Evolutionary conservation across 2,797 vertebrate species (phyloP).

Genomic region (Lagodon rhomboides): DNA sequence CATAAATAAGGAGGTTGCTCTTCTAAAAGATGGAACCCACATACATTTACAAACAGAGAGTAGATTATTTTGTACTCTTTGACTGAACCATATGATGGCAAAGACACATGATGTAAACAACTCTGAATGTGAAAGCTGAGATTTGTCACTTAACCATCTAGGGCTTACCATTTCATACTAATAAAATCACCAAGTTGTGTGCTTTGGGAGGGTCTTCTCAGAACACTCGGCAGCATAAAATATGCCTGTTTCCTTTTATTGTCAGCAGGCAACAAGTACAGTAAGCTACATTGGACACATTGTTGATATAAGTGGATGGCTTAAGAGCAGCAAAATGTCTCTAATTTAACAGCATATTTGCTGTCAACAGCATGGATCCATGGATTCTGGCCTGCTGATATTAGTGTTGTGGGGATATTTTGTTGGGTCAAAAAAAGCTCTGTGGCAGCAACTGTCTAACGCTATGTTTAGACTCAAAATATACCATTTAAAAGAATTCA

Average conservation of each 20-base stretch:
- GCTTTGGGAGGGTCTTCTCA: neutral
- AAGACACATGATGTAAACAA: neutral
- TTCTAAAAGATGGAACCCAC: neutral
- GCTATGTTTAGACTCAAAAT: neutral
- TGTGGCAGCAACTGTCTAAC: neutral
- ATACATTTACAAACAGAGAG: neutral
- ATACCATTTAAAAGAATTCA: no score
- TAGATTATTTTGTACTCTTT: neutral
- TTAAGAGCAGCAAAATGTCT: constrained; percentile 1
- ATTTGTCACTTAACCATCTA: neutral
- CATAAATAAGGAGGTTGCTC: neutral
- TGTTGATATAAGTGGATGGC: neutral
- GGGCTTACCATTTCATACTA: no score
- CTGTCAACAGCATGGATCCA: constrained; percentile 12
- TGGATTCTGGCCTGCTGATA: neutral
- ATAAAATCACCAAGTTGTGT: no score
- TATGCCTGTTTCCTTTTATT: neutral
- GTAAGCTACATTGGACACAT: neutral
- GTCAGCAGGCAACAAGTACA: neutral
- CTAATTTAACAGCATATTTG: neutral
- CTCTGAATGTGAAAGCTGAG: neutral
- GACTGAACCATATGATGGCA: neutral
- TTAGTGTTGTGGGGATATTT: constrained; percentile 21
- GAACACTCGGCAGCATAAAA: neutral
- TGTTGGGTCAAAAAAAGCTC: constrained; percentile 10